Conservation (phyloP, 2,113 vertebrate species). For the Stercorarius parasiticus region DNA sequence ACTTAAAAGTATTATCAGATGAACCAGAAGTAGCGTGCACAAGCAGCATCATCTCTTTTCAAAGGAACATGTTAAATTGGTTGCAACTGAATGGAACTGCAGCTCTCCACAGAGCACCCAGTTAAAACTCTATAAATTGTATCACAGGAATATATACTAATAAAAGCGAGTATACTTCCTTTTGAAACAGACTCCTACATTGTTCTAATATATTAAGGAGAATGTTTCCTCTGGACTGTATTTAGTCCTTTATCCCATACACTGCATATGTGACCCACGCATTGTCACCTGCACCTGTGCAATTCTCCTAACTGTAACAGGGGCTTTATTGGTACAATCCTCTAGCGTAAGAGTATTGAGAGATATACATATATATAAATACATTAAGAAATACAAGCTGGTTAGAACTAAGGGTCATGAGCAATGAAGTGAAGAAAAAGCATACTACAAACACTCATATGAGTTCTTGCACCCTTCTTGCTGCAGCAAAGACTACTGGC, state of each 20-base stretch:
- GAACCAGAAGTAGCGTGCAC: fast-evolving
- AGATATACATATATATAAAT: not conserved
- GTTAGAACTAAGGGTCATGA: not conserved
- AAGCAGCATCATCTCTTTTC: not conserved
- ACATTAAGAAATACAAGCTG: not conserved
- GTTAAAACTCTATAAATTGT: not conserved
- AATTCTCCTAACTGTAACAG: not conserved
- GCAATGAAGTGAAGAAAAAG: not conserved
- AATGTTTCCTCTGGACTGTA: not conserved
- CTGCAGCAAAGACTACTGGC: not conserved
- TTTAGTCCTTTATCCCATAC: not conserved
- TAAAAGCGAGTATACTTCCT: not conserved
- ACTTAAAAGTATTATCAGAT: not conserved
- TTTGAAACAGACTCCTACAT: not conserved
- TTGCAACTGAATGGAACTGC: not conserved
- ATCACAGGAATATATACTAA: not conserved
- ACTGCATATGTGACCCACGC: not conserved
- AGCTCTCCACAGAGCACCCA: not conserved
- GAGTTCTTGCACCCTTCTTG: not conserved
- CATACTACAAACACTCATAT: not conserved
- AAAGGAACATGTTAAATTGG: not conserved
- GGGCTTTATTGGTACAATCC: not conserved
- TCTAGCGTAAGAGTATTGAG: not conserved
- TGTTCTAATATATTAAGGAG: not conserved
- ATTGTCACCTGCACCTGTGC: not conserved